Evolutionary conservation across 2,888 invertebrate species (phyloP).

Genomic region (Andrena bicolor): DNA sequence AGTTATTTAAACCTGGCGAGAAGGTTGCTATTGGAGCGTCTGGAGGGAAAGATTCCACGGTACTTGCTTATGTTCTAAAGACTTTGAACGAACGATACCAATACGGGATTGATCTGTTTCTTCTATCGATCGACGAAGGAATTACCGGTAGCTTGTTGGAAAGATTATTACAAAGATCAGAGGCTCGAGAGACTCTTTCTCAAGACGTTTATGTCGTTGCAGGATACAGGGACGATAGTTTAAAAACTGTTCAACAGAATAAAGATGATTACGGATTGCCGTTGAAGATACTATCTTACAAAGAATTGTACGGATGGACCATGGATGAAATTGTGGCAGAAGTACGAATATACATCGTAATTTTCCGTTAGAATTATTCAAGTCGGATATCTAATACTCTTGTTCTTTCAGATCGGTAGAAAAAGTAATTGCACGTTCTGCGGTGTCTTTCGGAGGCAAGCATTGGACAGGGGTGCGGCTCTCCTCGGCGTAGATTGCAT

Average conservation of each 20-base stretch:
- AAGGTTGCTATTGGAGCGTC: slow-evolving; percentile 97
- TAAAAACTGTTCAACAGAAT: slow-evolving; percentile 98
- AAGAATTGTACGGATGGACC: slow-evolving; percentile 99
- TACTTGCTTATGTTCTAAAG: slow-evolving; percentile 97
- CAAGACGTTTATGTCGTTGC: slow-evolving; percentile 43
- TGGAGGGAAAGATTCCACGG: slow-evolving; percentile 98
- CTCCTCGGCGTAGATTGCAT: slow-evolving; percentile 95
- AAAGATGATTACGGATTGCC: slow-evolving; percentile 97
- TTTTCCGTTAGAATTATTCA: neutral
- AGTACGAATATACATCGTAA: slow-evolving; percentile 83
- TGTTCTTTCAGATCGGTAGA: slow-evolving; percentile 88
- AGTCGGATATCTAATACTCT: slow-evolving; percentile 6
- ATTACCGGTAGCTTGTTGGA: slow-evolving; percentile 89
- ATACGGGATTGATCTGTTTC: slow-evolving; percentile 95
- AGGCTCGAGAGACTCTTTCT: neutral
- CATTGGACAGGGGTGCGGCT: slow-evolving; percentile 97
- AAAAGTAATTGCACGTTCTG: slow-evolving; percentile 99
- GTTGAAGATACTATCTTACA: slow-evolving; percentile 97
- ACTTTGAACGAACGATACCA: slow-evolving; percentile 95
- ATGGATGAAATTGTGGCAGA: slow-evolving; percentile 98
- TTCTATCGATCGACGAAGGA: slow-evolving; percentile 99
- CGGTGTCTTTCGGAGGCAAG: slow-evolving; percentile 98
- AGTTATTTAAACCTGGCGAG: slow-evolving; percentile 93
- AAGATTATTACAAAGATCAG: slow-evolving; percentile 12
- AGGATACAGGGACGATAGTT: slow-evolving; percentile 97